Conservation (phyloP, 2,113 vertebrate species). For the Pungitius pungitius region DNA sequence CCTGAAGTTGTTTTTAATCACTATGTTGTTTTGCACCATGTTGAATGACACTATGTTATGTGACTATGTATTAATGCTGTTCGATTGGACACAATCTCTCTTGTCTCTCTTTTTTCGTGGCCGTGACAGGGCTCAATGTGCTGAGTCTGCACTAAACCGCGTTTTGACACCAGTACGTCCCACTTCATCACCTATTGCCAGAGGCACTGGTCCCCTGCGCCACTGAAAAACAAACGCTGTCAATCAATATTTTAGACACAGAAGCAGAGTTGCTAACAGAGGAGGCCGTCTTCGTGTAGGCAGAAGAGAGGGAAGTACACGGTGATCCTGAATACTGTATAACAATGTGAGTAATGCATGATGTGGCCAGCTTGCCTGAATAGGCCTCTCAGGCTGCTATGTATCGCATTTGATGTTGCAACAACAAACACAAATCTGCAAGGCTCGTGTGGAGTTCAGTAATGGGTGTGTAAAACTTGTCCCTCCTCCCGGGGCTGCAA, state of each 20-base stretch:
- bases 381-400: conserved; percentile 1
- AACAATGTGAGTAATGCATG: conserved; percentile 18
- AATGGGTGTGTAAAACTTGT: not conserved
- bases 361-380: conserved; percentile 2
- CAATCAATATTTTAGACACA: not conserved
- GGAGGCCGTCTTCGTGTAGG: not conserved
- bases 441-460: not conserved
- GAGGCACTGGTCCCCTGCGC: not conserved
- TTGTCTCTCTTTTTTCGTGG: not conserved
- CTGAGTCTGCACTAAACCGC: conserved; percentile 16
- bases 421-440: not conserved
- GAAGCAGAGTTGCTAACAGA: not conserved
- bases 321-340: conserved; percentile 40
- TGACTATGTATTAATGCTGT: conserved; percentile 2
- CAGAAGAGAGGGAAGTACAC: not conserved
- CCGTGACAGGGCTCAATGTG: not conserved
- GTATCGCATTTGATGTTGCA: not conserved
- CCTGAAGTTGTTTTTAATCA: conserved; percentile 36
- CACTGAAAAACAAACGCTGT: not conserved
- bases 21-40: conserved; percentile 8
- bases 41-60: conserved; percentile 19
- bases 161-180: not conserved
- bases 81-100: conserved; percentile 17
- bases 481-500: no score
- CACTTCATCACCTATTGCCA: not conserved